These are phyloP conservation scores for Phenacoccus solenopsis DNA, from an alignment of 1,140 invertebrate species.

Conservation along the genomic window DNA sequence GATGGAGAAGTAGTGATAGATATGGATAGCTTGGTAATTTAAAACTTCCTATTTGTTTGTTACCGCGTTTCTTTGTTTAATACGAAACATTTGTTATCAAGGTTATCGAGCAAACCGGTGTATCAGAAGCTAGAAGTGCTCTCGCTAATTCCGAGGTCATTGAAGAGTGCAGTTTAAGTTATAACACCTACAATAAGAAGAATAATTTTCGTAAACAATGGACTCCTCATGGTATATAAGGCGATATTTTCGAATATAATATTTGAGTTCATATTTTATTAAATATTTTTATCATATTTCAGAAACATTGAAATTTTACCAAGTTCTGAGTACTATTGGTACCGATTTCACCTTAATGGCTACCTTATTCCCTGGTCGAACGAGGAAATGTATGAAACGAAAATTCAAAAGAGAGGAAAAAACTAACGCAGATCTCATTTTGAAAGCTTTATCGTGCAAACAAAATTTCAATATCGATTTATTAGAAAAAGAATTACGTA, in stretches of 20 bases:
- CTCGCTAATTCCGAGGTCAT: conserved; percentile 49
- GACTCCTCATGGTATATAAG: conserved; percentile 31
- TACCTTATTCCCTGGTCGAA: conserved; percentile 62
- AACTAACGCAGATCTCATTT: conserved; percentile 39
- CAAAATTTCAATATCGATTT: conserved; percentile 8
- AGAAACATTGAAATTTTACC: conserved; percentile 77
- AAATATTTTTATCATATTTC: conserved; percentile 21
- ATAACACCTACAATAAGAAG: conserved; percentile 38
- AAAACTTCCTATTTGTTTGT: too few species aligned
- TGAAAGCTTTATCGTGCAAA: conserved; percentile 38
- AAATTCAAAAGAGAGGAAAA: conserved; percentile 57
- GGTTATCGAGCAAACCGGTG: conserved; percentile 54
- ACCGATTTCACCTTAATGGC: conserved; percentile 83
- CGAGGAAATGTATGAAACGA: conserved; percentile 63
- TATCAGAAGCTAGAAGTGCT: conserved; percentile 45
- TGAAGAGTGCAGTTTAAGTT: conserved; percentile 43
- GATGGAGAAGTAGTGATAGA: conserved; percentile 78
- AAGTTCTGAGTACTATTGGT: conserved; percentile 70
- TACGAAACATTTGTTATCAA: conserved; percentile 21
- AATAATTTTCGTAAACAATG: conserved; percentile 30
- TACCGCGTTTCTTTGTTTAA: too few species aligned
- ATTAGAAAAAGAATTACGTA: conserved; percentile 9
- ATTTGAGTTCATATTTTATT: not conserved
- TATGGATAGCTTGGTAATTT: conserved; percentile 59
- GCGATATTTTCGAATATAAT: not conserved